phyloP scores from a whole-genome alignment of 2,797 vertebrate species.

The Ctenochaetus hawaiiensis region DNA sequence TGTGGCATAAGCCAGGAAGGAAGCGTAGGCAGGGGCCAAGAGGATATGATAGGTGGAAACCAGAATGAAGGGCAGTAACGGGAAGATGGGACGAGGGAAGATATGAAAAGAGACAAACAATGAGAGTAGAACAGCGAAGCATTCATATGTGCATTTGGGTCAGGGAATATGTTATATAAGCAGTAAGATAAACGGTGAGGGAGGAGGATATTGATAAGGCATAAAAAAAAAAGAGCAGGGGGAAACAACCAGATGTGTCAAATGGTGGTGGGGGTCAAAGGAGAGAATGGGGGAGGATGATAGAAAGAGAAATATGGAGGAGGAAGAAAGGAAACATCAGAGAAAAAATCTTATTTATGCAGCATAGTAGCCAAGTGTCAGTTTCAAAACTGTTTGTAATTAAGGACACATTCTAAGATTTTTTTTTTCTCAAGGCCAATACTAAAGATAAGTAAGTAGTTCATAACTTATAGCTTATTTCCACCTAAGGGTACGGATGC shows the following conservation, averaged over 20 bases:
- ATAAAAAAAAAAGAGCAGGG: constrained; percentile 18
- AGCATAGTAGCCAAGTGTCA: neutral
- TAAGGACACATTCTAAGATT: too few relatives aligned
- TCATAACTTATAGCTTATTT: too few relatives aligned
- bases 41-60: constrained; percentile 37
- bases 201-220: constrained; percentile 28
- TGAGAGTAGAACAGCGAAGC: constrained; percentile 28
- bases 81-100: constrained; percentile 50
- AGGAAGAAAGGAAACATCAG: too few relatives aligned
- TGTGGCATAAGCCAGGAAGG: constrained; percentile 51
- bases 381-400: too few relatives aligned
- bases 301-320: neutral
- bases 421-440: too few relatives aligned
- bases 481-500: too few relatives aligned
- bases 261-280: constrained; percentile 9
- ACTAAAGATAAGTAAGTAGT: too few relatives aligned
- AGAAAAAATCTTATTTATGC: constrained; percentile 9
- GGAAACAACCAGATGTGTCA: constrained; percentile 45
- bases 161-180: constrained; percentile 11
- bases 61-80: constrained; percentile 39
- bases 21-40: constrained; percentile 48
- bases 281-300: neutral
- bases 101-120: constrained; percentile 30
- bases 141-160: constrained; percentile 15
- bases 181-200: constrained; percentile 5